Evolutionary conservation across 1,140 invertebrate genomes (phyloP).

Genomic region (Metopolophium dirhodum): DNA sequence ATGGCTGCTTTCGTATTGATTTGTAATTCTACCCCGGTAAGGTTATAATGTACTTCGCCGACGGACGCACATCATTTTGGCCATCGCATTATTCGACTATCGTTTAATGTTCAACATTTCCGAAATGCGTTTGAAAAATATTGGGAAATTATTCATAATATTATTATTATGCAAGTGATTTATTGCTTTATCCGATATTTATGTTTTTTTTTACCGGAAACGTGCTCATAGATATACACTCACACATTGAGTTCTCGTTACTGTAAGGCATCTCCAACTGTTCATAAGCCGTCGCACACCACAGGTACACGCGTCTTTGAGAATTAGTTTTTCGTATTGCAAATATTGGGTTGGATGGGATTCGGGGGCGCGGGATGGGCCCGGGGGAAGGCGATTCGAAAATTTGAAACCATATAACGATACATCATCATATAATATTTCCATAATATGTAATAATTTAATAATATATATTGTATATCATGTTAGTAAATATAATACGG

Average conservation of each 20-base stretch:
- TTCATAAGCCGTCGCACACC: no score
- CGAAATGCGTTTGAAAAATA: neutral
- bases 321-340: no score
- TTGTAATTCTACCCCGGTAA: neutral
- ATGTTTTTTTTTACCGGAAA: neutral
- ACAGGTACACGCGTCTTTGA: no score
- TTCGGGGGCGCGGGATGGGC: no score
- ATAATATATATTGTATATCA: no score
- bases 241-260: neutral
- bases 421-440: no score
- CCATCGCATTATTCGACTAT: neutral
- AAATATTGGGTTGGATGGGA: no score
- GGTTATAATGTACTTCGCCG: neutral
- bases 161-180: neutral
- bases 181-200: neutral
- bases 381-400: no score
- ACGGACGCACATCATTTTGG: neutral
- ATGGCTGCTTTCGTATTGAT: neutral
- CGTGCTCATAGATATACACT: neutral
- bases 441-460: no score
- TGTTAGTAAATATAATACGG: no score
- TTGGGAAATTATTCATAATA: neutral
- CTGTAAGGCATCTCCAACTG: no score
- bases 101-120: neutral
- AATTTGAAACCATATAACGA: no score